These are phyloP conservation scores for Vireo griseus DNA, from an alignment of 2,797 vertebrate genomes.

Conservation along the genomic window DNA sequence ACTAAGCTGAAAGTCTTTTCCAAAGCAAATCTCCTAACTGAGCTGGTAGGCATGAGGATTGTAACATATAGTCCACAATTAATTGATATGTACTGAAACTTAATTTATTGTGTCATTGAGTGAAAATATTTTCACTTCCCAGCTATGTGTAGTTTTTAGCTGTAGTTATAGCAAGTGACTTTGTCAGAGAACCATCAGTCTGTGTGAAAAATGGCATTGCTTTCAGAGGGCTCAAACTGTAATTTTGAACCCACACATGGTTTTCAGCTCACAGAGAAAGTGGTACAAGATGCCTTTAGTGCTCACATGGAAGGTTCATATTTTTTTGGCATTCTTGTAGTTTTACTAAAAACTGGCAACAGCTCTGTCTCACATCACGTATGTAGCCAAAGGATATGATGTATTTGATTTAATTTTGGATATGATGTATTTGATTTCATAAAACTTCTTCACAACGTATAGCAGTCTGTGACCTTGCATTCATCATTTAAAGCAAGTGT, in stretches of 20 bases:
- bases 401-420: not conserved
- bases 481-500: not conserved
- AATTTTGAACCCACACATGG: not conserved
- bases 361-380: not conserved
- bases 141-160: not conserved
- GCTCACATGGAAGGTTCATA: not conserved
- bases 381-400: not conserved
- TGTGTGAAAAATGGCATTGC: not conserved
- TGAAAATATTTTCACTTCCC: not conserved
- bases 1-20: not conserved
- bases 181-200: not conserved
- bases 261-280: not conserved
- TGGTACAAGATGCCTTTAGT: not conserved
- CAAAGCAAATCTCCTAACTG: not conserved
- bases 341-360: not conserved
- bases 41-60: not conserved
- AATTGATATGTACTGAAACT: not conserved
- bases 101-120: not conserved
- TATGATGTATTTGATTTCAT: not conserved
- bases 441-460: not conserved
- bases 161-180: not conserved
- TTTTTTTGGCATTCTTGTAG: not conserved
- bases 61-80: not conserved
- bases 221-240: not conserved
- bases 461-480: not conserved